These are phyloP conservation scores for Anhinga rufa DNA, from an alignment of 2,113 vertebrate species.

Conservation along the genomic window DNA sequence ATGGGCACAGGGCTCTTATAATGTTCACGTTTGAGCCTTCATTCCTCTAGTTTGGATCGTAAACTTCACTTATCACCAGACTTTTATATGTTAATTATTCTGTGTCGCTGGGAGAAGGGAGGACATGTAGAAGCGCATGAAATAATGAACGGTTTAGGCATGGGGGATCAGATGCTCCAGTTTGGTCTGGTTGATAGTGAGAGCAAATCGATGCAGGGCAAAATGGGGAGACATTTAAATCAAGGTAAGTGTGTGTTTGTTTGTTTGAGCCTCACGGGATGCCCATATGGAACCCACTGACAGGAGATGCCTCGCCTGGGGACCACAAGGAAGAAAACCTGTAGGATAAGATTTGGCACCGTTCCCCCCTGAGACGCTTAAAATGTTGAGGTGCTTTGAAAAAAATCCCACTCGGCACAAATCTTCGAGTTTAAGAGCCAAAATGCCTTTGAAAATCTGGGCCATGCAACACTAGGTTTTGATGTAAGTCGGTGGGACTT, in stretches of 20 bases:
- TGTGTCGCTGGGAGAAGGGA: background rate
- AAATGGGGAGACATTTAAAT: background rate
- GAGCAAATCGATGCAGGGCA: background rate
- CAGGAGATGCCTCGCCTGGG: background rate
- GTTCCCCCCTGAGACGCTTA: background rate
- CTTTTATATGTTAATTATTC: slow-evolving; percentile 66
- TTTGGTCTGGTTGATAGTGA: background rate
- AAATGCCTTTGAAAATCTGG: background rate
- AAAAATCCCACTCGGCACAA: background rate
- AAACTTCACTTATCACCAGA: slow-evolving; percentile 63
- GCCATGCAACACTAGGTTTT: background rate
- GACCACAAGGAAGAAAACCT: background rate
- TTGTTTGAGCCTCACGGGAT: background rate
- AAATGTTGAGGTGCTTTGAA: slow-evolving; percentile 21
- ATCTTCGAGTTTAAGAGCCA: background rate
- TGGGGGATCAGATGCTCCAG: background rate
- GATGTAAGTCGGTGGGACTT: background rate
- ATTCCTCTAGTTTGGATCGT: slow-evolving; percentile 52
- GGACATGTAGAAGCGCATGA: background rate
- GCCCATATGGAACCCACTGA: background rate
- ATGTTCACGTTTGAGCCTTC: slow-evolving; percentile 63
- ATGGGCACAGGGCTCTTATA: slow-evolving; percentile 68
- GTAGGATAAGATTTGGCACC: slow-evolving; percentile 23
- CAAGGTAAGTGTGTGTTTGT: background rate
- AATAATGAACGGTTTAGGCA: background rate